These are phyloP conservation scores for Athene cunicularia DNA, from an alignment of 2,113 vertebrate genomes.

Conservation along the genomic window DNA sequence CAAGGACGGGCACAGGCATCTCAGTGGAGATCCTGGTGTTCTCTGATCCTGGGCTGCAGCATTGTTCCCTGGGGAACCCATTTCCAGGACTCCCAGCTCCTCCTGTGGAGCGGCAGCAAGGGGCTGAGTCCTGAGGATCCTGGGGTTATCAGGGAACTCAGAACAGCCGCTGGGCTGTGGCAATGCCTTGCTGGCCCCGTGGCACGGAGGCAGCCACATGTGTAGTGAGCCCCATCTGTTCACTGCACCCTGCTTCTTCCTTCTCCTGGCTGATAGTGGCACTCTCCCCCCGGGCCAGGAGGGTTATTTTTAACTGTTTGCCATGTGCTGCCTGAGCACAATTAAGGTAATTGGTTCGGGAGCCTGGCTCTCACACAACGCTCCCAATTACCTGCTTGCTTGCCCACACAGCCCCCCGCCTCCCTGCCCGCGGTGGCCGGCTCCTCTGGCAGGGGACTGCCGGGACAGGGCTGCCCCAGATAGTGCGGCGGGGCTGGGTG, in stretches of 20 bases:
- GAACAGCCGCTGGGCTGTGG: not conserved
- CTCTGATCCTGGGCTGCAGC: not conserved
- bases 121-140: not conserved
- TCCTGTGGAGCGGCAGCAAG: not conserved
- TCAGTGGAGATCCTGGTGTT: not conserved
- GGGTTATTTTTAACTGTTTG: slow-evolving; percentile 73
- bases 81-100: not conserved
- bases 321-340: slow-evolving; percentile 68
- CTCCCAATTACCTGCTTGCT: slow-evolving; percentile 61
- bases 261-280: slow-evolving; percentile 25
- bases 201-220: not conserved
- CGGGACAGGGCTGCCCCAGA: slow-evolving; percentile 49
- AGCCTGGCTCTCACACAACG: slow-evolving; percentile 57
- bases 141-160: not conserved
- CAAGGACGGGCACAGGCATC: not conserved
- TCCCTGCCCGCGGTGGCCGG: not conserved
- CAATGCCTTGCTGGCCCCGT: not conserved
- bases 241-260: slow-evolving; percentile 17
- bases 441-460: not conserved
- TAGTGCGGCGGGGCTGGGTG: not conserved
- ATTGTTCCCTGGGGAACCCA: rapidly evolving
- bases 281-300: slow-evolving; percentile 18
- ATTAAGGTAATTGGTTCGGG: slow-evolving; percentile 76
- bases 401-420: slow-evolving; percentile 10
- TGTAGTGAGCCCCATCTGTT: rapidly evolving